Evolutionary conservation across 2,888 invertebrate genomes (phyloP).

Genomic region (Pterostichus madidus): DNA sequence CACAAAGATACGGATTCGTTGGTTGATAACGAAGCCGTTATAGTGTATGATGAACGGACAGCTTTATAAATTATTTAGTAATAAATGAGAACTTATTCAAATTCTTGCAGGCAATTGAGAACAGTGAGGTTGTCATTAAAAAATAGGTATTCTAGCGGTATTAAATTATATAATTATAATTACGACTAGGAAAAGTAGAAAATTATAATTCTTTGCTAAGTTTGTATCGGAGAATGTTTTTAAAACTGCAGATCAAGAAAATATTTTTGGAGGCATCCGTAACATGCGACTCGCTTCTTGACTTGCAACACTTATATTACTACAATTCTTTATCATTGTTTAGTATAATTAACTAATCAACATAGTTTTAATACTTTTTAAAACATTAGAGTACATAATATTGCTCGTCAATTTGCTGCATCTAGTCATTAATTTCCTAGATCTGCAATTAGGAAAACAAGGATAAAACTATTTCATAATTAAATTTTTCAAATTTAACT

Average conservation of each 20-base stretch:
- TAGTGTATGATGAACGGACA: slow-evolving; percentile 90
- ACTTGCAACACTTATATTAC: slow-evolving; percentile 10
- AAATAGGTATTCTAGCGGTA: slow-evolving; percentile 9
- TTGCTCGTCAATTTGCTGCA: slow-evolving; percentile 17
- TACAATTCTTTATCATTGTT: slow-evolving; percentile 5
- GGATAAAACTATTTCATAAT: slow-evolving; percentile 3
- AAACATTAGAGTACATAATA: neutral
- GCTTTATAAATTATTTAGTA: slow-evolving; percentile 80
- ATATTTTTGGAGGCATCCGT: slow-evolving; percentile 27
- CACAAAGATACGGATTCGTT: slow-evolving; percentile 82
- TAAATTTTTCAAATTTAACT: slow-evolving; percentile 5
- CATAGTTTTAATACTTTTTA: neutral
- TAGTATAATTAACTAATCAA: neutral
- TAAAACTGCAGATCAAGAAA: slow-evolving; percentile 14
- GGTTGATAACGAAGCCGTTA: slow-evolving; percentile 88
- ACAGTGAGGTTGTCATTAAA: neutral
- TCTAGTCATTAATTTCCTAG: slow-evolving; percentile 31
- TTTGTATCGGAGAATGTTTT: neutral
- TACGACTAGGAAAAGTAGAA: slow-evolving; percentile 10
- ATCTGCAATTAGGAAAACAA: neutral
- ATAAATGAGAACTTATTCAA: slow-evolving; percentile 7
- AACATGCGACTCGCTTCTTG: slow-evolving; percentile 6
- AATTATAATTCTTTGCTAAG: neutral
- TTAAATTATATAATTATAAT: neutral
- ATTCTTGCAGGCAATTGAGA: slow-evolving; percentile 44